Evolutionary conservation across 2,113 vertebrate genomes (phyloP).

Genomic region (Serinus canaria): DNA sequence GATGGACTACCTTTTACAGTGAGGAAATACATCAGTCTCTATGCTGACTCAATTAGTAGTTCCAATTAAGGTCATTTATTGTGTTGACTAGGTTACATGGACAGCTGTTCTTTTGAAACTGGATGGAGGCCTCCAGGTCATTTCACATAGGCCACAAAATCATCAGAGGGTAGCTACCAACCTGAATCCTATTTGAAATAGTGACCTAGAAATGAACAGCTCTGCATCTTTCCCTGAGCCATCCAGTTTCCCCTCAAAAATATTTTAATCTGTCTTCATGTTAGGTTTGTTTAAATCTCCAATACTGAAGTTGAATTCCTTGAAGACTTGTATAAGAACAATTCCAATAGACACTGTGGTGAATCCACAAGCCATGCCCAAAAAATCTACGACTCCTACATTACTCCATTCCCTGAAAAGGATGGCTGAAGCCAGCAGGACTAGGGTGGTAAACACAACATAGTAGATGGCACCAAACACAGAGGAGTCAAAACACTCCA

Average conservation of each 20-base stretch:
- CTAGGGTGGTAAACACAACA: slow-evolving; percentile 88
- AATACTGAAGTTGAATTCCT: slow-evolving; percentile 84
- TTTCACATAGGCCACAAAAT: slow-evolving; percentile 31
- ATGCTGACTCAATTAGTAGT: slow-evolving; percentile 41
- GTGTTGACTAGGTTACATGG: slow-evolving; percentile 7
- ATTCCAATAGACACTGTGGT: slow-evolving; percentile 88
- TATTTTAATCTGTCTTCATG: slow-evolving; percentile 74
- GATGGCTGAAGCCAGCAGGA: slow-evolving; percentile 88
- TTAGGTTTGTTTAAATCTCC: slow-evolving; percentile 79
- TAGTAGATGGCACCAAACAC: slow-evolving; percentile 95
- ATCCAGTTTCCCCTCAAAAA: slow-evolving; percentile 39
- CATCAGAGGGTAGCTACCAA: not conserved
- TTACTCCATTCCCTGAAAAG: slow-evolving; percentile 93
- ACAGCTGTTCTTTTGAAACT: slow-evolving; percentile 55
- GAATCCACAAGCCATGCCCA: slow-evolving; percentile 90
- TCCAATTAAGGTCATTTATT: slow-evolving; percentile 10
- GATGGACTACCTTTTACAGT: not conserved
- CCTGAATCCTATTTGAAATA: slow-evolving; percentile 8
- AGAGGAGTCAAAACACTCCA: slow-evolving; percentile 89
- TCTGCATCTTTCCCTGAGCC: slow-evolving; percentile 39
- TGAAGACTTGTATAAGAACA: slow-evolving; percentile 88
- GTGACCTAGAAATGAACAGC: slow-evolving; percentile 56
- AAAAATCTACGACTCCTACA: slow-evolving; percentile 81
- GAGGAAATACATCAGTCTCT: slow-evolving; percentile 49
- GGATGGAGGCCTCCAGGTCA: slow-evolving; percentile 31